These are phyloP conservation scores for Amphiura filiformis DNA, from an alignment of 35 echinoderm and acorn worm species.

Conservation along the genomic window DNA sequence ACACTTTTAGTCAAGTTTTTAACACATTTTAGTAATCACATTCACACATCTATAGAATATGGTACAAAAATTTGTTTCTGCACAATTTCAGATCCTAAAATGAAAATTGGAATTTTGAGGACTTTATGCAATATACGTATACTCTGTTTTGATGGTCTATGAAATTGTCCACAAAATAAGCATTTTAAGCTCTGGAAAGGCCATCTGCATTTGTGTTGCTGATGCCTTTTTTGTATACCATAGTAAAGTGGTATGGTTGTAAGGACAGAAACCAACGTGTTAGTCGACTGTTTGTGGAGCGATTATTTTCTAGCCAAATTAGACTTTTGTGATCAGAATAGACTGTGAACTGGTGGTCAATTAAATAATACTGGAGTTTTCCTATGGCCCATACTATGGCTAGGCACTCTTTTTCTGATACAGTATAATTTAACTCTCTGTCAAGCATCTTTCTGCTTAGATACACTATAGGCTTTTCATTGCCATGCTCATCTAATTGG, in stretches of 20 bases:
- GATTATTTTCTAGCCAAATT: neutral
- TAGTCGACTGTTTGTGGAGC: neutral
- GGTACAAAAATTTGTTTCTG: too few relatives aligned
- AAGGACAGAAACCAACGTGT: neutral
- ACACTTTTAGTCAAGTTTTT: too few relatives aligned
- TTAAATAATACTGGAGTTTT: neutral
- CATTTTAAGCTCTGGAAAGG: neutral
- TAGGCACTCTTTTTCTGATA: neutral
- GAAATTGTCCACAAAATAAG: too few relatives aligned
- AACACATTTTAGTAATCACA: too few relatives aligned
- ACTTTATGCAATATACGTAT: too few relatives aligned
- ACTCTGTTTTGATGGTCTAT: too few relatives aligned
- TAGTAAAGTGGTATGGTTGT: neutral
- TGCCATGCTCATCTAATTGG: neutral
- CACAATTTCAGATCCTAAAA: too few relatives aligned
- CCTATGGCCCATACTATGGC: neutral
- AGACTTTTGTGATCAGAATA: neutral
- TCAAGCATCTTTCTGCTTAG: neutral
- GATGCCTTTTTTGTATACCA: neutral
- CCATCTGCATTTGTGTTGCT: neutral
- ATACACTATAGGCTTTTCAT: neutral
- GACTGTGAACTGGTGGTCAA: neutral
- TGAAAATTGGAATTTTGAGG: too few relatives aligned
- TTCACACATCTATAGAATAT: too few relatives aligned
- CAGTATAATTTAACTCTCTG: neutral